A percentile compares a stretch with the other conserved stretches of the same genome.
Conservation (phyloP, 2,113 vertebrate genomes). For the Miniopterus natalensis region DNA sequence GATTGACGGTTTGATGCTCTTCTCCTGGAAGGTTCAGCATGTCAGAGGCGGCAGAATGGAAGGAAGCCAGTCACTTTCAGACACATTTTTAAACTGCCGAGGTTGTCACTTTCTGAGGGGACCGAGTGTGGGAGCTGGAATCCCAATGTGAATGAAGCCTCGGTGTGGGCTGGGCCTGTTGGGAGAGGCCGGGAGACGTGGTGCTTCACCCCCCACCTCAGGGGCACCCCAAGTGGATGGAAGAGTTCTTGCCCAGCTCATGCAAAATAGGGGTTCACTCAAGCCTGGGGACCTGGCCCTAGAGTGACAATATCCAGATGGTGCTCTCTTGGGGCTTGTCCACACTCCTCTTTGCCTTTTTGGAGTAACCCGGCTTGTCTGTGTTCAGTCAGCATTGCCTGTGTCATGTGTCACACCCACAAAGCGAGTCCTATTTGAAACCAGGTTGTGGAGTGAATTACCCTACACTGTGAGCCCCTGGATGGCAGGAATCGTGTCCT, state of each 20-base stretch:
- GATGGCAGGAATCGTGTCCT: too few species aligned
- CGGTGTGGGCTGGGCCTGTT: not conserved
- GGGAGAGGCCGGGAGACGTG: not conserved
- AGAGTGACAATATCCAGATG: rapidly evolving
- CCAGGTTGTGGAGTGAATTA: not conserved
- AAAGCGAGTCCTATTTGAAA: not conserved
- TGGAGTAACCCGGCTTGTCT: too few species aligned
- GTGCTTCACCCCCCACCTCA: rapidly evolving
- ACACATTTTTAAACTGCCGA: not conserved
- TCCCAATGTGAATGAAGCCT: rapidly evolving
- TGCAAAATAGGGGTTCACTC: not conserved
- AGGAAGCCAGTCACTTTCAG: not conserved
- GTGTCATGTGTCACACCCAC: not conserved
- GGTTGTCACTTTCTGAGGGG: not conserved
- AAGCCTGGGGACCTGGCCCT: not conserved
- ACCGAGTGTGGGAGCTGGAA: not conserved
- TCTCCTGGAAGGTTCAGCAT: constrained; percentile 34
- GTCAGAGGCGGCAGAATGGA: constrained; percentile 19
- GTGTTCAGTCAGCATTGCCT: not conserved
- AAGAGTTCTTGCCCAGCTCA: not conserved
- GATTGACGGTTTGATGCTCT: constrained; percentile 57
- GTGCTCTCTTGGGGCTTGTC: not conserved
- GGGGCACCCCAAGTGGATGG: too few species aligned
- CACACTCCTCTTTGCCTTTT: not conserved
- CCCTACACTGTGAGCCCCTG: not conserved